Evolutionary conservation across 1,140 invertebrate species (phyloP).

Genomic region (Drosophila bipectinata): DNA sequence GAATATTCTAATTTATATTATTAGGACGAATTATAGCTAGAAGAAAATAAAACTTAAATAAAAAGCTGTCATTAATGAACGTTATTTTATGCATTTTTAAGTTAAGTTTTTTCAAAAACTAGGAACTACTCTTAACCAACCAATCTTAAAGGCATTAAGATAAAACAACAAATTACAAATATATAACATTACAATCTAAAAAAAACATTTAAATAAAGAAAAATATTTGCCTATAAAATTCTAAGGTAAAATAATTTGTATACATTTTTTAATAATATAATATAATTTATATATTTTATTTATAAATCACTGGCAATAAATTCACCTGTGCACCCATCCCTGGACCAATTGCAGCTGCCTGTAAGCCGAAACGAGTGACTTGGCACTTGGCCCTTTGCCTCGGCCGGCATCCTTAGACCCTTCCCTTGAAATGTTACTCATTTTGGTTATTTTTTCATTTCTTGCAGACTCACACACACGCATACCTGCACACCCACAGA

Average conservation of each 20-base stretch:
- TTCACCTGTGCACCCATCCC: constrained; percentile 25
- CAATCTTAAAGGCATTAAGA: too few species aligned
- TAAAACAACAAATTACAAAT: too few species aligned
- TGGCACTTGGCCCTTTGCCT: constrained; percentile 62
- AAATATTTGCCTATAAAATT: background rate
- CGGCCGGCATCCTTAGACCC: constrained; percentile 57
- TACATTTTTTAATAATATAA: background rate
- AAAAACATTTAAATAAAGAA: too few species aligned
- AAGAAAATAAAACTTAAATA: too few species aligned
- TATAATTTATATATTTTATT: background rate
- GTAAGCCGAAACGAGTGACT: constrained; percentile 69
- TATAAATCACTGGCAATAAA: background rate
- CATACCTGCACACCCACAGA: constrained; percentile 17
- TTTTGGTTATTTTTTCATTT: constrained; percentile 72
- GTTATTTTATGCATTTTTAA: too few species aligned
- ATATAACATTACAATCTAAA: too few species aligned
- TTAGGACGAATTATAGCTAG: too few species aligned
- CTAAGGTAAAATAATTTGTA: too few species aligned
- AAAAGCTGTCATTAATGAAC: too few species aligned
- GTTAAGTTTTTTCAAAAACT: too few species aligned
- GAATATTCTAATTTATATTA: background rate
- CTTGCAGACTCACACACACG: constrained; percentile 32
- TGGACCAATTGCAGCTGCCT: constrained; percentile 56
- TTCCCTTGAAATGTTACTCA: constrained; percentile 74
- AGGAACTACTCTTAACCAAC: too few species aligned